Conservation (phyloP, 2,888 invertebrate species). For the Resseliella maxima region DNA sequence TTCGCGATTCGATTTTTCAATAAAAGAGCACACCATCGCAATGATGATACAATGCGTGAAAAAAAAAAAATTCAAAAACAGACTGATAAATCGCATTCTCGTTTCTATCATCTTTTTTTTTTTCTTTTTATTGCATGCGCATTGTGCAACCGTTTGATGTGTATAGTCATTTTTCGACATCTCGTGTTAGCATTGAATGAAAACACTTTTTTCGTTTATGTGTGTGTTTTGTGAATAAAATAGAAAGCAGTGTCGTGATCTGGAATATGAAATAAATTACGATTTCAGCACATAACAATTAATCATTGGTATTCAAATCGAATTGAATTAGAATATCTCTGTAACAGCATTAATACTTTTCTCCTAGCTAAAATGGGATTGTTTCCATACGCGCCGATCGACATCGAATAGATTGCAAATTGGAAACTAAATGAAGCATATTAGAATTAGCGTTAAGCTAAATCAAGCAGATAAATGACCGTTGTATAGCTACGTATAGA, state of each 20-base stretch:
- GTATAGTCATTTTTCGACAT: neutral
- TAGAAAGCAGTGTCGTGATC: conserved; percentile 23
- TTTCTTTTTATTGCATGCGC: conserved; percentile 7
- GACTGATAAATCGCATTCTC: neutral
- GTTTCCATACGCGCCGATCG: neutral
- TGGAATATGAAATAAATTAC: conserved; percentile 38
- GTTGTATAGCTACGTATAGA: neutral
- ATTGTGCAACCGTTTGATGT: conserved; percentile 9
- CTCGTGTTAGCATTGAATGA: neutral
- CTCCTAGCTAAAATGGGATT: neutral
- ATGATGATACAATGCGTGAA: conserved; percentile 45
- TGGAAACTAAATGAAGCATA: neutral
- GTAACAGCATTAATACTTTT: too few species aligned
- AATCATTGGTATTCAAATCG: neutral
- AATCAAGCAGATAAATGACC: neutral
- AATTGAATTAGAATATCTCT: neutral
- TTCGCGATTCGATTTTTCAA: neutral
- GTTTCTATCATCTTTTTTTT: too few species aligned
- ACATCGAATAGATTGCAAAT: neutral
- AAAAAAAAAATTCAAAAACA: conserved; percentile 36
- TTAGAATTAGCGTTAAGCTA: neutral
- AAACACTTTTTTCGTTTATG: too few species aligned
- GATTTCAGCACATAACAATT: conserved; percentile 48
- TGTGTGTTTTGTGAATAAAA: too few species aligned
- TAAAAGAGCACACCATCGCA: conserved; percentile 37